phyloP scores from a whole-genome alignment of 2,888 invertebrate species.

The Embidobia sp. region DNA sequence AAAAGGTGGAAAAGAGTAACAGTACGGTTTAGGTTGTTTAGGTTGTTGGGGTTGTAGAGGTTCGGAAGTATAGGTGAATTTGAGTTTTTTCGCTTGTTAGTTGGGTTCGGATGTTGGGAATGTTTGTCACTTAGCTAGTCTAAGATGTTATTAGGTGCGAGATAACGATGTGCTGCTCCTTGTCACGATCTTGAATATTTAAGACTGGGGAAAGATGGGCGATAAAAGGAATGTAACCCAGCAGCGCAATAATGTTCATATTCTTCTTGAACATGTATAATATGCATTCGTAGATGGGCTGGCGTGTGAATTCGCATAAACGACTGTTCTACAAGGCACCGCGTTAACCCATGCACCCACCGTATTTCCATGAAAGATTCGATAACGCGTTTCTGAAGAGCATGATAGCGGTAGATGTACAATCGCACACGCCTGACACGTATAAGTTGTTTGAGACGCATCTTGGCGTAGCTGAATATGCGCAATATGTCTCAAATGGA shows the following conservation, averaged over 20 bases:
- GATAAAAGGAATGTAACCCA: slow-evolving; percentile 57
- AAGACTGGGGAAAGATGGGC: slow-evolving; percentile 47
- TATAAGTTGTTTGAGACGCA: slow-evolving; percentile 51
- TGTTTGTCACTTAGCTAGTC: slow-evolving; percentile 36
- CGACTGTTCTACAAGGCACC: slow-evolving; percentile 59
- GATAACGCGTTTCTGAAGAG: slow-evolving; percentile 68
- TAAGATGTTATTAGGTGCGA: slow-evolving; percentile 37
- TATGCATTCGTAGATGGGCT: slow-evolving; percentile 51
- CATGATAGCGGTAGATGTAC: slow-evolving; percentile 62
- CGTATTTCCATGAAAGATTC: slow-evolving; percentile 70
- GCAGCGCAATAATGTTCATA: slow-evolving; percentile 59
- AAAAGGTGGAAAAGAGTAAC: slow-evolving; percentile 11
- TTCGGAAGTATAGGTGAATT: slow-evolving; percentile 20
- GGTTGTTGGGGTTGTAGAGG: not conserved
- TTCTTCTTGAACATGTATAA: slow-evolving; percentile 49
- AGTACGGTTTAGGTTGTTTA: not conserved
- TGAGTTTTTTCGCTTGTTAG: slow-evolving; percentile 40
- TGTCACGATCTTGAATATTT: slow-evolving; percentile 56
- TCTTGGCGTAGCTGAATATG: slow-evolving; percentile 35
- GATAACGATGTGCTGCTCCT: slow-evolving; percentile 50
- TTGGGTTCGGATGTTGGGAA: slow-evolving; percentile 53
- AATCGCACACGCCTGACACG: slow-evolving; percentile 44
- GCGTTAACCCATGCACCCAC: slow-evolving; percentile 60
- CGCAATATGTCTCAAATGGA: slow-evolving; percentile 54
- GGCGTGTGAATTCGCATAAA: slow-evolving; percentile 58